These are phyloP conservation scores for Zosterops lateralis DNA, from an alignment of 2,113 vertebrate species.

Conservation along the genomic window DNA sequence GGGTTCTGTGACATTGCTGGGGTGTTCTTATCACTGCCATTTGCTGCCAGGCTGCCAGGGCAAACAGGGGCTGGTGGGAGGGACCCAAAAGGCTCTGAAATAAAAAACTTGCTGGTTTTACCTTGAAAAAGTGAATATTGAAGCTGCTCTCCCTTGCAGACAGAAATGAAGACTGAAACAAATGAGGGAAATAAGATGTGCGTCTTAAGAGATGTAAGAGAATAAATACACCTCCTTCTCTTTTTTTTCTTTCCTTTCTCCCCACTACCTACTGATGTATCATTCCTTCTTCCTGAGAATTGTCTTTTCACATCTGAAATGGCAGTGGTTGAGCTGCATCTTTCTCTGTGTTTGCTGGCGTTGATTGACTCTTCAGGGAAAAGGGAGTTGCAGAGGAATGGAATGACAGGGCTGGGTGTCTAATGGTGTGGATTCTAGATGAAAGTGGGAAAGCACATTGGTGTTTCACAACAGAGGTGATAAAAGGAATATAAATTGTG, in stretches of 20 bases:
- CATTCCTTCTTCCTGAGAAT: neutral
- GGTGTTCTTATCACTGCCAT: neutral
- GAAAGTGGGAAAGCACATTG: neutral
- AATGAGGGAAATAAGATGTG: neutral
- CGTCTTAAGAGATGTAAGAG: neutral
- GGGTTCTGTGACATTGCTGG: neutral
- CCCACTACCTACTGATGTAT: neutral
- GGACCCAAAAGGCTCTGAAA: neutral
- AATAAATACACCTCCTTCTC: neutral
- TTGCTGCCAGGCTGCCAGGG: neutral
- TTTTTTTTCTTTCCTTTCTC: too few species aligned
- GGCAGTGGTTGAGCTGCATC: neutral
- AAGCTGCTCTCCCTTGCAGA: neutral
- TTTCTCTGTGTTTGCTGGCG: neutral
- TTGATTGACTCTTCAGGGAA: constrained; percentile 10
- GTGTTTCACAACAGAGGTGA: neutral
- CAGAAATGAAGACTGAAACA: neutral
- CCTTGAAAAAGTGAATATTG: neutral
- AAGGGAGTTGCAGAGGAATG: neutral
- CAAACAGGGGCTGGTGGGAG: neutral
- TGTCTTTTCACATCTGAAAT: neutral
- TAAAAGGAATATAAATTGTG: constrained; percentile 8
- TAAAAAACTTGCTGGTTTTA: neutral
- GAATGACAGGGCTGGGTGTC: neutral
- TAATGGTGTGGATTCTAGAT: neutral